Base-by-base conservation (phyloP, 2,888 invertebrate genomes). In the Stenolophus ochropezus region DNA sequence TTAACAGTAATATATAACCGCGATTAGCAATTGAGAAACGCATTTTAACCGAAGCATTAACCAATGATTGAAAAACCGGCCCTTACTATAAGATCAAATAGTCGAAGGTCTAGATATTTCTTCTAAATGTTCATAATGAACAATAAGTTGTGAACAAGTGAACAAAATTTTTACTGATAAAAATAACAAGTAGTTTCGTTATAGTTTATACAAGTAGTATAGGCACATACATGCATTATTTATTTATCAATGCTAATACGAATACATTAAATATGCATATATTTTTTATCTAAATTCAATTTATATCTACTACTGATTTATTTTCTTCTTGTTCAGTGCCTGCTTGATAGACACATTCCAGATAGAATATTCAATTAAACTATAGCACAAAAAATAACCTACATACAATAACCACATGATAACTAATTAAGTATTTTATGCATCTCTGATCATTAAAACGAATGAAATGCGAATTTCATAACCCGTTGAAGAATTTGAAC, bases 381-480 rank as follows among this genome's bases (percentile, higher is more conserved):
- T 61, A 14, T 23, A 25, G n/a, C n/a, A 61, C 23, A 61, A 61
- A 61, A 61, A 61, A 61, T 61, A 61, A 61, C 61, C 61, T 61
- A 61, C 61, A 61, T 61, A 61, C 25, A 61, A 69, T 69, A 69
- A 27, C 27, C 33, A 33, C 33, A 27, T n/a, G 33, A 69, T 69
- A 33, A 33, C 33, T 69, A 69, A 69, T 69, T 69, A 69, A 69
- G 33, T 33, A 33, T 69, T 69, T 69, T 33, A 69, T 69, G 65
- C 65, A 69, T 33, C 65, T 5, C 23, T 69, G 65, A 69, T 69
- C 65, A 69, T 69, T 69, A 69, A 69, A 69, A 33, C 18, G 61
- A 69, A 69, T 69, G 65, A 69, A 69, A 69, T 42, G 65, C 33
- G 16, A 69, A 69, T 27, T 69, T 69, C 33, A 69, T 27, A 69